Percentiles rank a stretch among this genome's conserved stretches.
Evolutionary conservation across 2,888 invertebrate genomes (phyloP).

Genomic region (Drosophila colorata): DNA sequence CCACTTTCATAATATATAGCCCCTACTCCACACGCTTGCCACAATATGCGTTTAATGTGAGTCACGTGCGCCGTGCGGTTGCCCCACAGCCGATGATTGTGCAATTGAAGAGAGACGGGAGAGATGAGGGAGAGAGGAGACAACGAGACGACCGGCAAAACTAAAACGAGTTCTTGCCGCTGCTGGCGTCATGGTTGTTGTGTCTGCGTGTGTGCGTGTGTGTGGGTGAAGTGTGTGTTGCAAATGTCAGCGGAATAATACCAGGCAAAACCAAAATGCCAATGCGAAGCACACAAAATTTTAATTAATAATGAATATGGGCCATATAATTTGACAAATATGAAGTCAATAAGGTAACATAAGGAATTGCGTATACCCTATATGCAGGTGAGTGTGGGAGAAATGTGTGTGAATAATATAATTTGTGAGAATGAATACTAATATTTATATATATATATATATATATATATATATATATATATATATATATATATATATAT

Average conservation of each 20-base stretch:
- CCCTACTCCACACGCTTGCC: neutral
- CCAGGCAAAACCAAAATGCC: slow-evolving; percentile 50
- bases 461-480: too few relatives aligned
- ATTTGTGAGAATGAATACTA: too few relatives aligned
- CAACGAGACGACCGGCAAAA: slow-evolving; percentile 1
- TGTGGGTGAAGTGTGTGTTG: slow-evolving; percentile 7
- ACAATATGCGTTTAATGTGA: slow-evolving; percentile 43
- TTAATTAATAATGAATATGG: slow-evolving; percentile 27
- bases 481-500: too few relatives aligned
- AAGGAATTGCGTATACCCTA: neutral
- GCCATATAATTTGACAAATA: slow-evolving; percentile 18
- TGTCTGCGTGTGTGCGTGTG: slow-evolving; percentile 2
- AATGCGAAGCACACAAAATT: slow-evolving; percentile 44
- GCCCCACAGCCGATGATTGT: too few relatives aligned
- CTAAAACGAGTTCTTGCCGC: slow-evolving; percentile 25
- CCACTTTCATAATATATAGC: neutral
- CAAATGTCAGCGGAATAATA: slow-evolving; percentile 60
- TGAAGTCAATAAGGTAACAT: neutral
- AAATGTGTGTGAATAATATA: too few relatives aligned
- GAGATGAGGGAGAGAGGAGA: neutral
- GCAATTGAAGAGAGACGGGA: slow-evolving; percentile 27
- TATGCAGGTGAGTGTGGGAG: neutral
- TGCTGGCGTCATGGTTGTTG: slow-evolving; percentile 37
- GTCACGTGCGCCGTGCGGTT: slow-evolving; percentile 54
- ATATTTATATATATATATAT: too few relatives aligned